Evolutionary conservation across 2,797 vertebrate species (phyloP).

Genomic region (Oophaga sylvatica): DNA sequence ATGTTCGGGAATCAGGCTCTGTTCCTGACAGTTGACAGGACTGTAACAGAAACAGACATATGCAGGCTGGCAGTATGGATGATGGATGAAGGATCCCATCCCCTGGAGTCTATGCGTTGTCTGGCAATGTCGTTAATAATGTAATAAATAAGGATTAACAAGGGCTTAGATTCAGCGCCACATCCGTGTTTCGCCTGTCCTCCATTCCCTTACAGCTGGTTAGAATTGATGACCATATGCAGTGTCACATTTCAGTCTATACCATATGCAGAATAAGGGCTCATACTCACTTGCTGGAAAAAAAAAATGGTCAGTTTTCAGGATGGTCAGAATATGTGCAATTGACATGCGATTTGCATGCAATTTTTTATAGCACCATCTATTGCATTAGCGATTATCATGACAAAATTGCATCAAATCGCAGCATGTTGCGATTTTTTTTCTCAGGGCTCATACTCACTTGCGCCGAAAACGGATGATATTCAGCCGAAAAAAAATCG

Average conservation of each 20-base stretch:
- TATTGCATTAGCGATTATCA: no score
- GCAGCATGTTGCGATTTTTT: no score
- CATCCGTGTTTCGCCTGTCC: constrained; percentile 10
- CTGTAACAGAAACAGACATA: constrained; percentile 31
- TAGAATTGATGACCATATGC: constrained; percentile 7
- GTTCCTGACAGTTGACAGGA: constrained; percentile 40
- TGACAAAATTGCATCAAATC: no score
- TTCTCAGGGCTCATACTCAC: no score
- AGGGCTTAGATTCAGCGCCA: neutral
- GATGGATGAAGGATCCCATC: constrained; percentile 35
- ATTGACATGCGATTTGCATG: no score
- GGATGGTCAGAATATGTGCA: no score
- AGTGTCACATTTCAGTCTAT: constrained; percentile 12
- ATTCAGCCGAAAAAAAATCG: no score
- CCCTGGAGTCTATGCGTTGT: constrained; percentile 33
- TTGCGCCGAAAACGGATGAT: no score
- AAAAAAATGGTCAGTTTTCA: no score
- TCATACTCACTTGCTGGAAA: no score
- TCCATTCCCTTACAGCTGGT: constrained; percentile 22
- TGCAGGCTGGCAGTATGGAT: constrained; percentile 41
- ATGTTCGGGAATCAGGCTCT: constrained; percentile 19
- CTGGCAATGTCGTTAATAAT: constrained; percentile 49
- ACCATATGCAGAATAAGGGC: constrained; percentile 16
- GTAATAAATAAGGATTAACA: constrained; percentile 45
- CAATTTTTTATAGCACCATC: no score